Conservation (phyloP, 2,888 invertebrate species). For the Dynastes grantii region DNA sequence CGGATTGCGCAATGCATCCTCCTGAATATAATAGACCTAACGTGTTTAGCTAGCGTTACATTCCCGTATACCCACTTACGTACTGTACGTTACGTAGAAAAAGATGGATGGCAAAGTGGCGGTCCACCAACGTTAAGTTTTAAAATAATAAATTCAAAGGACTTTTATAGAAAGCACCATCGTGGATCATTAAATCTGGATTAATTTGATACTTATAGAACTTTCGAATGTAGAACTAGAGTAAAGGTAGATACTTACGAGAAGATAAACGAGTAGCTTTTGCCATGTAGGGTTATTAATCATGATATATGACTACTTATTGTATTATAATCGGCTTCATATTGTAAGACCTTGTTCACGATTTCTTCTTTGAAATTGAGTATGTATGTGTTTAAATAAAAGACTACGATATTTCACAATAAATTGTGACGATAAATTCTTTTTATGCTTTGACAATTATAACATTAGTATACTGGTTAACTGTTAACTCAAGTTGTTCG, state of each 20-base stretch:
- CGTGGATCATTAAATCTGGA: slow-evolving; percentile 10
- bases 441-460: background rate
- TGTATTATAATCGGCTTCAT: slow-evolving; percentile 10
- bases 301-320: slow-evolving; percentile 17
- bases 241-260: background rate
- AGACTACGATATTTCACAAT: background rate
- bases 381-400: background rate
- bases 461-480: background rate
- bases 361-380: background rate
- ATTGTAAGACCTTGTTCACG: slow-evolving; percentile 14
- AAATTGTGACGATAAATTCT: background rate
- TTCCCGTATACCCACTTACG: too few relatives aligned
- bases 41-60: background rate
- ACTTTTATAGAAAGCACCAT: background rate
- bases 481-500: background rate
- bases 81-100: background rate
- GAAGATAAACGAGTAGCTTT: slow-evolving; percentile 9
- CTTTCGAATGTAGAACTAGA: slow-evolving; percentile 1
- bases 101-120: background rate
- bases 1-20: slow-evolving; percentile 22
- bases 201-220: slow-evolving; percentile 9
- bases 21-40: slow-evolving; percentile 12
- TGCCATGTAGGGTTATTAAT: slow-evolving; percentile 1
- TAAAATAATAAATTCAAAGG: background rate
- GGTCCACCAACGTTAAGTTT: background rate